These are phyloP conservation scores for Hylyphantes graminicola DNA, from an alignment of 1,140 invertebrate species.

Conservation along the genomic window DNA sequence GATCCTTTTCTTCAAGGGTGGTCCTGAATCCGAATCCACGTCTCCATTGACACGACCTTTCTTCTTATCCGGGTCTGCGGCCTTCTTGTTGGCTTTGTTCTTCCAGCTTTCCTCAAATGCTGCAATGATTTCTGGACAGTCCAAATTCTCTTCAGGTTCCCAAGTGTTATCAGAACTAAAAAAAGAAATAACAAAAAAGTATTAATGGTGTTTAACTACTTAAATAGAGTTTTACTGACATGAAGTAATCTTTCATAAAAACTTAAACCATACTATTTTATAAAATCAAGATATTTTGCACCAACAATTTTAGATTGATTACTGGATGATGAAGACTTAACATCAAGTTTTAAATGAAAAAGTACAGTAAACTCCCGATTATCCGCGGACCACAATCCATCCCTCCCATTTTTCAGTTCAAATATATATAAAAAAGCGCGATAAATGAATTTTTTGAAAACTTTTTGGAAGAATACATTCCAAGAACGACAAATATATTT, in stretches of 20 bases:
- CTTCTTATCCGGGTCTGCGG: slow-evolving; percentile 59
- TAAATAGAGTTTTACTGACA: too few species aligned
- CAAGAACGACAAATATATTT: too few species aligned
- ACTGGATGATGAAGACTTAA: background rate
- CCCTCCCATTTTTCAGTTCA: too few species aligned
- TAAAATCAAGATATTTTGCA: background rate
- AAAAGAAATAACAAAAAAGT: slow-evolving; percentile 2
- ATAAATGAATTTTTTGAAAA: too few species aligned
- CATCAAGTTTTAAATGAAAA: background rate
- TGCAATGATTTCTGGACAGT: slow-evolving; percentile 91
- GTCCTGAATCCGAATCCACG: background rate
- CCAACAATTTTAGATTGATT: background rate
- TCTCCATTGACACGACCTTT: slow-evolving; percentile 55
- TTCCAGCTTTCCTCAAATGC: slow-evolving; percentile 86
- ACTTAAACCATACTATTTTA: background rate
- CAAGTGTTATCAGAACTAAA: slow-evolving; percentile 72
- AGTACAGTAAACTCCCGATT: too few species aligned
- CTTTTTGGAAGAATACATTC: too few species aligned
- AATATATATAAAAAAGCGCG: too few species aligned
- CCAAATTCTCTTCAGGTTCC: slow-evolving; percentile 90
- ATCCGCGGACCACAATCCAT: too few species aligned
- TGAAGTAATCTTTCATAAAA: too few species aligned
- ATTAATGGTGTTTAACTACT: background rate
- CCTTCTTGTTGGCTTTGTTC: slow-evolving; percentile 77
- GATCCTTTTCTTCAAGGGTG: background rate